Evolutionary conservation across 1,140 invertebrate genomes (phyloP), one percentile per base, ranked within the genome.

Genomic region (Grapholita molesta): DNA sequence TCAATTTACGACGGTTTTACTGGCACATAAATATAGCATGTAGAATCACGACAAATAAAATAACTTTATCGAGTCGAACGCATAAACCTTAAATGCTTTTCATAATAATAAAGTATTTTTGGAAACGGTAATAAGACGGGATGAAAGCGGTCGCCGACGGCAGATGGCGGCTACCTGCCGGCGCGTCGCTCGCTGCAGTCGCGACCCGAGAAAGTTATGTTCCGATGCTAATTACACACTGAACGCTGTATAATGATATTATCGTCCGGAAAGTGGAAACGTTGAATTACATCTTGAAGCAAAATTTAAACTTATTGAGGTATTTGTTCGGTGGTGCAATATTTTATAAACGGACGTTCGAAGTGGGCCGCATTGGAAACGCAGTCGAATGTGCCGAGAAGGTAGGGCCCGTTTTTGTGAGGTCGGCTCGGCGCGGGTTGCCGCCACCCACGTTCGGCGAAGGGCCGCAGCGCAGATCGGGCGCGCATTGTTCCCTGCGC

Each of bases 361-460:
- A 21, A 48, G 38, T 48, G 42, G 42, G 57, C 12, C 67, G 32
- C 71, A 74, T 74, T 76, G 69, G 69, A 69, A 72, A 72, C 53
- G 35, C 67, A 71, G 70, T 79, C 61, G 67, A 61, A 61, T 61
- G 55, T 15, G 25, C 4, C n/a, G 55, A 61, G 24, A n/a, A 30
- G 76, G 72, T 75, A 76, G 73, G 77, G 77, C 74, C 79, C 74
- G 77, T 86, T 88, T 88, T 86, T 85, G 79, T 86, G 65, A 68
- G 71, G 70, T 67, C 70, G 30, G 73, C 69, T 74, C 70, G 73
- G 67, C 68, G 67, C 67, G 67, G 71, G 69, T 72, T 66, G 73
- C 77, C 77, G 83, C 91, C 91, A 92, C 91, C 91, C 91, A 91
- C 90, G 85, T 83, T 83, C 85, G 82, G 78, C 82, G 79, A 81